Evolutionary conservation across 2,888 invertebrate species (phyloP).

Genomic region (Atethmia centrago): DNA sequence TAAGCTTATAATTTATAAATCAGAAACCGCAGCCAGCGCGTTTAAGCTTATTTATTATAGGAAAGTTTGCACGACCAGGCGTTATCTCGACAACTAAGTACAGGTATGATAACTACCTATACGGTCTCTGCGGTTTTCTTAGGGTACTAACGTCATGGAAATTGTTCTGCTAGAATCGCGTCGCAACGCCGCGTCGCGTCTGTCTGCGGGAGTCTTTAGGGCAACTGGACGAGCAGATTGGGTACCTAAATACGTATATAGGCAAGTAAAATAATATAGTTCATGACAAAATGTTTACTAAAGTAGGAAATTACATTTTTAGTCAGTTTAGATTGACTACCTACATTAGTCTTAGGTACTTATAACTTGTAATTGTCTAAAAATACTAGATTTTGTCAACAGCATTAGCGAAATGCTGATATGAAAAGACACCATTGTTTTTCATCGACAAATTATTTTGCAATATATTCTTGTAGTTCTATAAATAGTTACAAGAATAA

Average conservation of each 20-base stretch:
- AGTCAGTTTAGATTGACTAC: background rate
- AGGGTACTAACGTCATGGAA: too few species aligned
- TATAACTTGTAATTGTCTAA: background rate
- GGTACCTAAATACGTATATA: background rate
- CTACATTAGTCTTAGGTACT: background rate
- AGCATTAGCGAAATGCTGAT: background rate
- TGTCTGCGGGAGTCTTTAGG: too few species aligned
- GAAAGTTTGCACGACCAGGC: slow-evolving; percentile 38
- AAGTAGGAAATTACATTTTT: background rate
- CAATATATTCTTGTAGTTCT: too few species aligned
- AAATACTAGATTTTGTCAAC: background rate
- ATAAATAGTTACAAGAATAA: background rate
- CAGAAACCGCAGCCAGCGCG: slow-evolving; percentile 3
- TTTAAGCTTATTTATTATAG: slow-evolving; percentile 39
- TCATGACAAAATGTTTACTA: background rate
- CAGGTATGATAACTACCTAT: slow-evolving; percentile 3
- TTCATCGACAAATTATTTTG: too few species aligned
- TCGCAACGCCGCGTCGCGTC: too few species aligned
- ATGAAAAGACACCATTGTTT: slow-evolving; percentile 1
- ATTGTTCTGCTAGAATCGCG: too few species aligned
- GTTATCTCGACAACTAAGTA: slow-evolving; percentile 14
- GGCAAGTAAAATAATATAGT: background rate
- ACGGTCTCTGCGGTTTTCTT: slow-evolving; percentile 48
- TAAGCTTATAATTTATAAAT: slow-evolving; percentile 18
- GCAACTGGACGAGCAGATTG: slow-evolving; percentile 3